Evolutionary conservation across 1,140 invertebrate species (phyloP), one percentile per base, ranked within the genome.

Genomic region (Cotesia typhae): DNA sequence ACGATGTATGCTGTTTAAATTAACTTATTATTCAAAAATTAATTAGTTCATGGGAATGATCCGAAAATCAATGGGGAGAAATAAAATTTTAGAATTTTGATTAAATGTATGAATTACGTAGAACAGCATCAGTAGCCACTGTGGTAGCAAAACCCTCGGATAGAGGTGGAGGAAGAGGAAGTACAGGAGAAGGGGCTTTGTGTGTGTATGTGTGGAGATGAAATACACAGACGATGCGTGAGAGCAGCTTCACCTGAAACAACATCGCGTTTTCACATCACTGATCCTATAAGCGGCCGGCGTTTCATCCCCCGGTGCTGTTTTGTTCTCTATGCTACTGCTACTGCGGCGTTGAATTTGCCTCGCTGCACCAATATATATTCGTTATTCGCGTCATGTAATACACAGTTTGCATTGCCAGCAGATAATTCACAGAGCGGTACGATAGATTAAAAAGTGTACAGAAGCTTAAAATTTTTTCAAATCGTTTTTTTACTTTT

Each of bases 221-320:
- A 47, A 47, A 59, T 20, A 59, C 20, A 59, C 7, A 59, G 57
- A 17, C 81, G 78, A 79, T 76, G 81, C 80, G 82, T 84, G 83
- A 83, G 83, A 85, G 80, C 79, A 76, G 70, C 72, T 78, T 84
- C 84, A 85, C 84, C 84, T 86, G 84, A 85, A 86, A 86, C 82
- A 86, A 86, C 84, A 85, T 75, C 82, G 81, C 81, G 82, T 85
- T 86, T 85, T 83, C 84, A 83, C 82, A 85, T 84, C 83, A 79
- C 81, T 84, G 83, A 84, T 84, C 84, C 83, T 80, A 84, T 84
- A 84, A 84, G 82, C 84, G 68, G 82, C 81, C 20, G 35, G 37
- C 57, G 77, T 80, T 85, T 85, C 82, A 81, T 84, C 84, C 82
- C 83, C 66, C 80, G 79, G 79, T 82, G 82, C 84, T 84, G 81